Evolutionary conservation across 1,140 invertebrate genomes (phyloP), one percentile per base, ranked within the genome.

Genomic region (Drosophila pseudoobscura): DNA sequence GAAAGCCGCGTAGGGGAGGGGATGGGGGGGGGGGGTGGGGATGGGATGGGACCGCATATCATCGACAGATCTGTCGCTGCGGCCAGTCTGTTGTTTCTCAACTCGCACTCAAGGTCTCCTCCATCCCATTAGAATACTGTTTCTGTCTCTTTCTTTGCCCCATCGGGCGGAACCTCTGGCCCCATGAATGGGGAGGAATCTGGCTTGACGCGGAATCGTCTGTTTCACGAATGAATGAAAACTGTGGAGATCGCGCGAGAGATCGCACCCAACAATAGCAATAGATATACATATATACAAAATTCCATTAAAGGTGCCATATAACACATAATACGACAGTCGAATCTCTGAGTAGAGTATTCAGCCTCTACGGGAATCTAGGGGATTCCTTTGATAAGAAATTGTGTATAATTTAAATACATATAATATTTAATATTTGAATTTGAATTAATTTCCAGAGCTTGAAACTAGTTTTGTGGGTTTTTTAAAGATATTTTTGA

Each of bases 121-220:
- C 71, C 41, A 13, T 43, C 39, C 29, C 63, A 84, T 66, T 84
- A 75, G 80, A 83, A 82, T 82, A 69, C 35, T 51, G 5, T 52
- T 52, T 17, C 35, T 13, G 46, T 11, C 49, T n/a, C 24, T 22
- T 50, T 3, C 24, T 17, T 29, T 8, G 11, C 31, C 2, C 26
- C 24, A 24, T 6, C 26, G 15, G 15, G 26, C 51, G 4, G 41
- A 46, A 47, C 29, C 49, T 54, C 29, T 41, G 24, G 26, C 52
- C 43, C 20, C 59, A 75, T 73, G 69, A 73, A 73, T 73, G 69
- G 31, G 39, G 39, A 55, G 52, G 11, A 39, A 13, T 17, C 17
- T 39, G 35, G 58, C 70, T 51, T 64, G 70, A 63, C 51, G 35
- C 35, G 46, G 52, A 61, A 39, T 64, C 46, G 70, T 46, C 46